Percentiles rank a stretch among this genome's conserved stretches.
These are phyloP conservation scores for Ochotona princeps DNA, from an alignment of 2,113 vertebrate genomes.

Conservation along the genomic window DNA sequence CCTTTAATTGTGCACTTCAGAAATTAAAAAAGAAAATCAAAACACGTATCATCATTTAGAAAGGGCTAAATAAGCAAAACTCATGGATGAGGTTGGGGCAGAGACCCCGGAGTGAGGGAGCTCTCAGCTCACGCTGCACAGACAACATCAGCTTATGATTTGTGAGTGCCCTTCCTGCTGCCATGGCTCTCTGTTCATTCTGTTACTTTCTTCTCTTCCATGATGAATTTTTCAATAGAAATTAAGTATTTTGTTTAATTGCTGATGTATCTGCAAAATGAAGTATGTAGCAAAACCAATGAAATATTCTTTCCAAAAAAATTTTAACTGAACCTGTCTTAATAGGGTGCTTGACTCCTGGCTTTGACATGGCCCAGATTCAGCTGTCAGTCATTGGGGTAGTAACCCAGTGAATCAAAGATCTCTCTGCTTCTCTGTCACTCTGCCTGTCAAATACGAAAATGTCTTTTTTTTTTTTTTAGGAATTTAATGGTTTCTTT, in stretches of 20 bases:
- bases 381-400: too few relatives aligned
- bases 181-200: neutral
- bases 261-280: neutral
- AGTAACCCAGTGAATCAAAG: too few relatives aligned
- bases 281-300: neutral
- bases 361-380: too few relatives aligned
- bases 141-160: neutral
- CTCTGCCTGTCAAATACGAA: too few relatives aligned
- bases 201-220: neutral
- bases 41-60: neutral
- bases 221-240: neutral
- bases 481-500: too few relatives aligned
- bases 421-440: too few relatives aligned
- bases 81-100: too few relatives aligned
- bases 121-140: neutral
- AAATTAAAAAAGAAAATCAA: neutral
- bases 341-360: too few relatives aligned
- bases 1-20: neutral
- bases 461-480: too few relatives aligned
- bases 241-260: neutral
- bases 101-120: too few relatives aligned
- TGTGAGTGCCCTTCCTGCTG: neutral
- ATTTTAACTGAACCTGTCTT: neutral
- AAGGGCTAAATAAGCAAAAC: neutral
- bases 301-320: neutral